Base-by-base conservation (phyloP, 30 jellyfish, hydroid and myxozoan genomes). In the Cassiopea andromeda region DNA sequence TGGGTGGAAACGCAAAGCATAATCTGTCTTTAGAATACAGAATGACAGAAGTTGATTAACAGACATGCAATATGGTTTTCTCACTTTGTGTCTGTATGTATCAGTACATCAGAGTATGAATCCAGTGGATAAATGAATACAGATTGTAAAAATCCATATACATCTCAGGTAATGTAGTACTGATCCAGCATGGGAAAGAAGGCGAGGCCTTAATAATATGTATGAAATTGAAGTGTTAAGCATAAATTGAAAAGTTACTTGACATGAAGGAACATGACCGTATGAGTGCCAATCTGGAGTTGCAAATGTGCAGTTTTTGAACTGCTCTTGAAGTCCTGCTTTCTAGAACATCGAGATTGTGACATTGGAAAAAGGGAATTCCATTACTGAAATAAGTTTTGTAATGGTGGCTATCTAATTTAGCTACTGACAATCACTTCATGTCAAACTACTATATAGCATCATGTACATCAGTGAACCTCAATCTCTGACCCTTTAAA, bases 231-330 rank as follows among this genome's bases (percentile, higher is more conserved):
- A 46, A 12, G 18, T n/a, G 45, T 1, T 60, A 64, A 46, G 70
- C 79, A 82, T 64, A 1, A 69, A 44, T 6, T 7, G 7, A 10
- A 5, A 57, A 78, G 12, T 78, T 82, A 88, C 91, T 90, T 88
- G 95, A 64, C 95, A 88, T 44, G 49, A 15, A 8, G 85, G 19
- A 18, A 6, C 68, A 57, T 88, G 95, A 77, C 68, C 95, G 77
- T 88, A 76, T 7, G 84, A 38, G 57, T 88, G 95, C 5, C 77
- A 88, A 64, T 71, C 43, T 64, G 95, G 95, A 72, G 78, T 88
- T 27, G 91, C 87, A 68, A 86, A 86, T 66, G 38, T 27, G 38
- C 38, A 27, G 38, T 27, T 27, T 27, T 27, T 27, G 38, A 27
- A 27, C 38, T 27, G 38, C 38, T 27, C 38, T 27, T 27, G 38